A percentile compares a stretch with the other conserved stretches of the same genome.
Conservation (phyloP, 2,888 invertebrate genomes). For the Philopedon plagiatum region DNA sequence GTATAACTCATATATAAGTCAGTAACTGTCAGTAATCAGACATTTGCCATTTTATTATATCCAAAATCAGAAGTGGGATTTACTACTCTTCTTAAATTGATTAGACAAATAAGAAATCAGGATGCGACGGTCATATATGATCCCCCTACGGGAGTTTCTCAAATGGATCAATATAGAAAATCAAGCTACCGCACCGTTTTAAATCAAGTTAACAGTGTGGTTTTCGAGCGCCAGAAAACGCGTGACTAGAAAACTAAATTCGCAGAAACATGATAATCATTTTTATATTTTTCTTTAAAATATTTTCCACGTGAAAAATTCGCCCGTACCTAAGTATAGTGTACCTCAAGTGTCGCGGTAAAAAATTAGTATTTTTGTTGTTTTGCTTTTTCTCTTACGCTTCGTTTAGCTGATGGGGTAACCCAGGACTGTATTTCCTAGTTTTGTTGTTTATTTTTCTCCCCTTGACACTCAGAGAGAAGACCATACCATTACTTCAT, state of each 20-base stretch:
- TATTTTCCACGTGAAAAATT: not conserved
- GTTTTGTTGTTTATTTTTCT: too few species aligned
- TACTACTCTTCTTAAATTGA: not conserved
- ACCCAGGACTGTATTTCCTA: too few species aligned
- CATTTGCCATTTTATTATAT: not conserved
- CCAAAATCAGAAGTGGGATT: not conserved
- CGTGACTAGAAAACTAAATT: not conserved
- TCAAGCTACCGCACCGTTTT: not conserved
- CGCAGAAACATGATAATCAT: not conserved
- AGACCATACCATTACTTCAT: too few species aligned
- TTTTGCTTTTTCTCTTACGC: too few species aligned
- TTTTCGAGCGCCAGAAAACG: not conserved
- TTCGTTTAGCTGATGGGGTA: too few species aligned
- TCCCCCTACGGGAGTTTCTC: not conserved
- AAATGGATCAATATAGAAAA: not conserved
- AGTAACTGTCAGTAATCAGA: not conserved
- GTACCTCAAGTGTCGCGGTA: too few species aligned
- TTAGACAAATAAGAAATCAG: not conserved
- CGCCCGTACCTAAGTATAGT: too few species aligned
- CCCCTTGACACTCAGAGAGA: too few species aligned
- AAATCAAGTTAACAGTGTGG: slow-evolving; percentile 10
- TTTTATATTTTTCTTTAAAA: not conserved
- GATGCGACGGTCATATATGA: not conserved
- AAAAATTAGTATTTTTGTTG: too few species aligned
- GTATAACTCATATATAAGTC: too few species aligned